Conservation (phyloP, 2,797 vertebrate genomes). For the Aythya fuligula region DNA sequence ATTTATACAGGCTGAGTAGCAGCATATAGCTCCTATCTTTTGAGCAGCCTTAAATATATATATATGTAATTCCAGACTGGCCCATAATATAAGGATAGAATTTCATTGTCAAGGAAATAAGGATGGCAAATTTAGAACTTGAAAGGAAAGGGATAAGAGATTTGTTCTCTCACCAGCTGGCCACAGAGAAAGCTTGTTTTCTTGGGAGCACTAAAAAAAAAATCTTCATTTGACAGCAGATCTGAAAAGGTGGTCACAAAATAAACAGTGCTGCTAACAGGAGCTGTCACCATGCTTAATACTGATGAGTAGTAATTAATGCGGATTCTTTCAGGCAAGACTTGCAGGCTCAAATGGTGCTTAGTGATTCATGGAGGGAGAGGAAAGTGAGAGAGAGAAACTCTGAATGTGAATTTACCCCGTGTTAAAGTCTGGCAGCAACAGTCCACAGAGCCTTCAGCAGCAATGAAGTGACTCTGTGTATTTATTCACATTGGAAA, state of each 20-base stretch:
- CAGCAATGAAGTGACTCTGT: not conserved
- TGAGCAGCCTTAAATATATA: slow-evolving; percentile 8
- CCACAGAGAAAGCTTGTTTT: slow-evolving; percentile 64
- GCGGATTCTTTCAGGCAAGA: slow-evolving; percentile 61
- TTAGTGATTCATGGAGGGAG: slow-evolving; percentile 33
- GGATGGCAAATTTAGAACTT: not conserved
- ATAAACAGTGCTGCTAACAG: slow-evolving; percentile 68
- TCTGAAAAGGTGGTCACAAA: slow-evolving; percentile 75
- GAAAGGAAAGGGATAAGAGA: not conserved
- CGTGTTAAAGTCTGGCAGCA: not conserved
- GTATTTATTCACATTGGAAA: not conserved
- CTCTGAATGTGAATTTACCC: not conserved
- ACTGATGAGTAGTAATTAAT: slow-evolving; percentile 77
- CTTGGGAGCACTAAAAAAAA: slow-evolving; percentile 63
- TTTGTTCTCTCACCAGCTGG: slow-evolving; percentile 58
- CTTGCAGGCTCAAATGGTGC: slow-evolving; percentile 27
- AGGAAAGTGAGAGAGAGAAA: not conserved
- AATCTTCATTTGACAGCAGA: slow-evolving; percentile 52
- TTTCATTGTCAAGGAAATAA: slow-evolving; percentile 56
- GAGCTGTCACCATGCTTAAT: slow-evolving; percentile 74
- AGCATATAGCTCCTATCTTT: not conserved
- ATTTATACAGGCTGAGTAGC: not conserved
- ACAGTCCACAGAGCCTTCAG: not conserved
- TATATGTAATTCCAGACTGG: not conserved
- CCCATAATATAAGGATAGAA: slow-evolving; percentile 7